These are phyloP conservation scores for Clepsis dumicolana DNA, from an alignment of 2,888 invertebrate genomes.

Conservation along the genomic window DNA sequence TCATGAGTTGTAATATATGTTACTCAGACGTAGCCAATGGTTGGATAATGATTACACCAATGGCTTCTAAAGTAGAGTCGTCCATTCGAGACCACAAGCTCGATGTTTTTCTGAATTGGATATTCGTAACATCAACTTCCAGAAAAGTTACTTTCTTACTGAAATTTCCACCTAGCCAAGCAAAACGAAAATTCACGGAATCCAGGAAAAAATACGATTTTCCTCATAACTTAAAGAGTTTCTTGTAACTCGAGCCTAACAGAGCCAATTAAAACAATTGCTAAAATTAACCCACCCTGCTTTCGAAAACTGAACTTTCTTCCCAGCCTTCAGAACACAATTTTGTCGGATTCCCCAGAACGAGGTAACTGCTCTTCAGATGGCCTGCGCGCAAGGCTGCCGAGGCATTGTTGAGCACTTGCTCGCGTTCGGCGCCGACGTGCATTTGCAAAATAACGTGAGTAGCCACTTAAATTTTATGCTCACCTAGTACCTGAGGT, in stretches of 20 bases:
- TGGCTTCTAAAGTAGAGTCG: no score
- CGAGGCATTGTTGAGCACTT: conserved; percentile 89
- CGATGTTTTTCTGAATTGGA: no score
- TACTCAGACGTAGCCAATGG: no score
- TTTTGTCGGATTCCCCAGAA: conserved; percentile 74
- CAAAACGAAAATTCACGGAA: not conserved
- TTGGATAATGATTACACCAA: no score
- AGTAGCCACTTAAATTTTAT: conserved; percentile 50
- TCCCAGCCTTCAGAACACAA: not conserved
- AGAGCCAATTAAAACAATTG: conserved; percentile 4
- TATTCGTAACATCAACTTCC: no score
- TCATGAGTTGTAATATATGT: no score
- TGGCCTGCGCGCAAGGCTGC: conserved; percentile 90
- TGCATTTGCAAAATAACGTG: conserved; percentile 90
- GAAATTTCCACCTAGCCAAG: no score
- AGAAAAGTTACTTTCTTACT: no score
- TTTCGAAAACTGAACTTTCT: not conserved
- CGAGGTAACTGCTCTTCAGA: conserved; percentile 89
- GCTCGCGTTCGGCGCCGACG: conserved; percentile 87
- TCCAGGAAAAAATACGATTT: not conserved
- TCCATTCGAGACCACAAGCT: no score
- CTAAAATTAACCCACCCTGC: not conserved
- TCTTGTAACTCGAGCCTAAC: not conserved
- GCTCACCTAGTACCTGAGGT: conserved; percentile 11
- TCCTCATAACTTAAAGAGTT: not conserved